Evolutionary conservation across 2,888 invertebrate species (phyloP).

Genomic region (Anarsia innoxiella): DNA sequence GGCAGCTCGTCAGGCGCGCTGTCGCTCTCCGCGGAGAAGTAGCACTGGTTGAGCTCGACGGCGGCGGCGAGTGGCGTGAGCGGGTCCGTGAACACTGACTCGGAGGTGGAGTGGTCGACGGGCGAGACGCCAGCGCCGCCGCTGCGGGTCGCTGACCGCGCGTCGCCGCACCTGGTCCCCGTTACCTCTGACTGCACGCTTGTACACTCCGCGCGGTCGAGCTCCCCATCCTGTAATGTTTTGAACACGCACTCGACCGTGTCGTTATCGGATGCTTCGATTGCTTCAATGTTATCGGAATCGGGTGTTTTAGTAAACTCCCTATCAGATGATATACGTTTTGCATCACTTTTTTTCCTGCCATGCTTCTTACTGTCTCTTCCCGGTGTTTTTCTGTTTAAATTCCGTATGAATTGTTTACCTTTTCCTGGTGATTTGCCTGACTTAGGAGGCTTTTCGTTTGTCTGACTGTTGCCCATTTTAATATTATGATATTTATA

Average conservation of each 20-base stretch:
- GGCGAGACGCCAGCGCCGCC: slow-evolving; percentile 49
- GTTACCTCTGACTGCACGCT: slow-evolving; percentile 62
- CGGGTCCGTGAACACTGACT: slow-evolving; percentile 86
- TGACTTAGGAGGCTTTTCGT: slow-evolving; percentile 66
- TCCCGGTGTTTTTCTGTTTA: slow-evolving; percentile 59
- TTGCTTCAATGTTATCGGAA: slow-evolving; percentile 63
- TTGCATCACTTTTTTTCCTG: slow-evolving; percentile 54
- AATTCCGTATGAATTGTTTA: slow-evolving; percentile 72
- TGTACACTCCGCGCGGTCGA: slow-evolving; percentile 39
- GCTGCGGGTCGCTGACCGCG: slow-evolving; percentile 67
- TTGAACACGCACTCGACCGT: slow-evolving; percentile 63
- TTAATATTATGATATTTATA: no score
- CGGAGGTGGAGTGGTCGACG: slow-evolving; percentile 78
- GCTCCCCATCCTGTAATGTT: slow-evolving; percentile 47
- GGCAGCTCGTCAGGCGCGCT: slow-evolving; percentile 52
- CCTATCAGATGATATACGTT: slow-evolving; percentile 50
- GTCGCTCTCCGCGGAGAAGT: slow-evolving; percentile 77
- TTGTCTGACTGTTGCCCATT: slow-evolving; percentile 76
- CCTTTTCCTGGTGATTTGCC: slow-evolving; percentile 75
- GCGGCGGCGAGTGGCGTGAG: slow-evolving; percentile 77
- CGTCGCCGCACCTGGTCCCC: slow-evolving; percentile 62
- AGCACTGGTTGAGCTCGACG: slow-evolving; percentile 78
- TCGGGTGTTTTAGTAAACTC: slow-evolving; percentile 66
- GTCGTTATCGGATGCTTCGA: slow-evolving; percentile 66
- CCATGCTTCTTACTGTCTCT: slow-evolving; percentile 61